These are phyloP conservation scores for Xiphophorus birchmanni DNA, from an alignment of 2,797 vertebrate genomes.

Conservation along the genomic window DNA sequence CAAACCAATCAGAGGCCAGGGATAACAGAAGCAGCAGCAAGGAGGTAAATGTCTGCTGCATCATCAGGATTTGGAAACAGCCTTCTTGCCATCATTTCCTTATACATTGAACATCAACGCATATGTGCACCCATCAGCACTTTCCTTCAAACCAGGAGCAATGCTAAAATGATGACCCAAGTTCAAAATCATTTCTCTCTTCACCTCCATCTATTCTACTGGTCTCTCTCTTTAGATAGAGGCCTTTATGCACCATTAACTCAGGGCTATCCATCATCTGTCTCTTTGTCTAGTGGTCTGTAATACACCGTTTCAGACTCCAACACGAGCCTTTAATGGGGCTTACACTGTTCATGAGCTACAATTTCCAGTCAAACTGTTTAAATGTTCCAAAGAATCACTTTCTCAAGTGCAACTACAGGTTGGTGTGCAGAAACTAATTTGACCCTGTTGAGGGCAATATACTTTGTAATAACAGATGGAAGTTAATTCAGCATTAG, in stretches of 20 bases:
- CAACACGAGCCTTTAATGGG: constrained; percentile 45
- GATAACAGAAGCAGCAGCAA: background rate
- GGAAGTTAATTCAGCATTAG: too few relatives aligned
- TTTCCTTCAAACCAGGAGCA: constrained; percentile 47
- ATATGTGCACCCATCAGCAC: constrained; percentile 59
- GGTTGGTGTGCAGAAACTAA: too few relatives aligned
- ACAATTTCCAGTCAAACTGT: constrained; percentile 2
- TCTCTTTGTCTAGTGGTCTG: constrained; percentile 53
- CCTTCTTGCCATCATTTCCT: constrained; percentile 47
- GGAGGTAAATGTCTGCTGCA: constrained; percentile 31
- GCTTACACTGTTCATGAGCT: constrained; percentile 26
- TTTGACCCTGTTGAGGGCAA: too few relatives aligned
- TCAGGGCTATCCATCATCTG: constrained; percentile 62
- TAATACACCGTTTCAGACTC: constrained; percentile 53
- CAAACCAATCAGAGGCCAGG: constrained; percentile 1
- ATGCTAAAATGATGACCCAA: constrained; percentile 52
- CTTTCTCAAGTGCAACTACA: too few relatives aligned
- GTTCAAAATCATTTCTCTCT: constrained; percentile 54
- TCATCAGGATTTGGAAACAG: constrained; percentile 48
- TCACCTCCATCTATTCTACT: background rate
- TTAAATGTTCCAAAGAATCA: constrained; percentile 1
- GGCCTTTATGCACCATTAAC: constrained; percentile 68
- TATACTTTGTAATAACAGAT: too few relatives aligned
- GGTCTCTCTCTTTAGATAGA: constrained; percentile 48
- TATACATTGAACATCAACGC: constrained; percentile 64